These are phyloP conservation scores for Macaria notata DNA, from an alignment of 2,888 invertebrate genomes.

Conservation along the genomic window DNA sequence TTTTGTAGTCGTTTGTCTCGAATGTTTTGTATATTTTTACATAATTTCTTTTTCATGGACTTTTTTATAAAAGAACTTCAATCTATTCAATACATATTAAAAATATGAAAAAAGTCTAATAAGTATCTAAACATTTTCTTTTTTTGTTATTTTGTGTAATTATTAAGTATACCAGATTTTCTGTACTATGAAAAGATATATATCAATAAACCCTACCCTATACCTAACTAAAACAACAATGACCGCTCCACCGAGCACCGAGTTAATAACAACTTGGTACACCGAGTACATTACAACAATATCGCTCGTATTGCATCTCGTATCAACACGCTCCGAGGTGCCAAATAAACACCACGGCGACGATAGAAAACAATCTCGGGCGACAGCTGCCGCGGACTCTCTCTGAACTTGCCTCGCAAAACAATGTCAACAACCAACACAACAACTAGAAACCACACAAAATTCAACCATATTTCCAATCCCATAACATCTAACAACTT, in stretches of 20 bases:
- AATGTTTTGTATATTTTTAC: neutral
- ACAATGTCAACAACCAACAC: neutral
- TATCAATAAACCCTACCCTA: too few species aligned
- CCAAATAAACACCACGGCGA: slow-evolving; percentile 26
- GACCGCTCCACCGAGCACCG: too few species aligned
- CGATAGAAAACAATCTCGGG: slow-evolving; percentile 20
- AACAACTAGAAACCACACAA: neutral
- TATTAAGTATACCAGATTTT: too few species aligned
- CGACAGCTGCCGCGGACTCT: slow-evolving; percentile 41
- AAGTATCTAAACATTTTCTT: too few species aligned
- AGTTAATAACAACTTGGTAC: too few species aligned
- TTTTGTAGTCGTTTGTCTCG: slow-evolving; percentile 6
- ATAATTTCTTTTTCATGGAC: neutral
- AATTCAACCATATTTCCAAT: slow-evolving; percentile 37
- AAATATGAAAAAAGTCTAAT: too few species aligned
- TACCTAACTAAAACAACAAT: too few species aligned
- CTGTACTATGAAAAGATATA: too few species aligned
- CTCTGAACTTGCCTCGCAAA: slow-evolving; percentile 46
- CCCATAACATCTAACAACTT: slow-evolving; percentile 30
- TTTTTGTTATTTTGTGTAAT: too few species aligned
- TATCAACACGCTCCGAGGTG: slow-evolving; percentile 11
- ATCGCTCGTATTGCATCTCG: neutral
- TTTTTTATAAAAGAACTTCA: neutral
- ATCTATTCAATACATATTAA: too few species aligned
- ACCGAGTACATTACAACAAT: neutral